A percentile compares a stretch with the other conserved stretches of the same genome.
phyloP scores from a whole-genome alignment of 1,140 invertebrate genomes.

The Drosophila bifasciata region DNA sequence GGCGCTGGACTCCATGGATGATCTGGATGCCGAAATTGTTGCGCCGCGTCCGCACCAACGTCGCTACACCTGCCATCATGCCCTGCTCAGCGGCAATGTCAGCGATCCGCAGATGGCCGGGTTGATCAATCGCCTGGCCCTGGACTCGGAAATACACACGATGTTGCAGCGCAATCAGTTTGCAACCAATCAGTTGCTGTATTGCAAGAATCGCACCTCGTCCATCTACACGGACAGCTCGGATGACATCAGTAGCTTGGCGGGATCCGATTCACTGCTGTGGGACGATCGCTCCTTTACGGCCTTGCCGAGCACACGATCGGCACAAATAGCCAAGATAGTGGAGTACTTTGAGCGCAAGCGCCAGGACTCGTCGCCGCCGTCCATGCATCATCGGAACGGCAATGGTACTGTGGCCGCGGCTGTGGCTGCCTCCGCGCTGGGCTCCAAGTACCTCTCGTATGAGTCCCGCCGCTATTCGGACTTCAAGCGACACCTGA shows the following conservation, averaged over 20 bases:
- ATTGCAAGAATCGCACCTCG: constrained; percentile 89
- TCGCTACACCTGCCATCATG: constrained; percentile 75
- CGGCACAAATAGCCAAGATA: constrained; percentile 92
- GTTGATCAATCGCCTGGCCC: constrained; percentile 83
- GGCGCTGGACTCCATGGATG: constrained; percentile 87
- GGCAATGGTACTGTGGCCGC: constrained; percentile 68
- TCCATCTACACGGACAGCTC: constrained; percentile 94
- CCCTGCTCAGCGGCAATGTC: constrained; percentile 56
- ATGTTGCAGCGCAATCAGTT: constrained; percentile 82
- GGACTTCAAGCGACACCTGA: constrained; percentile 77
- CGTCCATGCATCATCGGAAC: constrained; percentile 69
- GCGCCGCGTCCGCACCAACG: constrained; percentile 62
- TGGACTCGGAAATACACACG: constrained; percentile 84
- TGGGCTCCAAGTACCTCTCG: constrained; percentile 68
- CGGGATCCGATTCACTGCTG: constrained; percentile 88
- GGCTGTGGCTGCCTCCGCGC: constrained; percentile 69
- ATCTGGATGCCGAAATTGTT: constrained; percentile 84
- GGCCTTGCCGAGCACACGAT: constrained; percentile 84
- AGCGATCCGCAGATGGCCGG: constrained; percentile 76
- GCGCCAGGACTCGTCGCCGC: constrained; percentile 84
- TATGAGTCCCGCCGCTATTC: constrained; percentile 76
- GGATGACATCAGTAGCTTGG: constrained; percentile 92
- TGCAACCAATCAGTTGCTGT: constrained; percentile 84
- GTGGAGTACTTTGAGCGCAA: constrained; percentile 95
- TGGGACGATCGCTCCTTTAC: constrained; percentile 88